These are phyloP conservation scores for Actinostola sp. DNA, from an alignment of 92 coral and sea anemone species.

Conservation along the genomic window DNA sequence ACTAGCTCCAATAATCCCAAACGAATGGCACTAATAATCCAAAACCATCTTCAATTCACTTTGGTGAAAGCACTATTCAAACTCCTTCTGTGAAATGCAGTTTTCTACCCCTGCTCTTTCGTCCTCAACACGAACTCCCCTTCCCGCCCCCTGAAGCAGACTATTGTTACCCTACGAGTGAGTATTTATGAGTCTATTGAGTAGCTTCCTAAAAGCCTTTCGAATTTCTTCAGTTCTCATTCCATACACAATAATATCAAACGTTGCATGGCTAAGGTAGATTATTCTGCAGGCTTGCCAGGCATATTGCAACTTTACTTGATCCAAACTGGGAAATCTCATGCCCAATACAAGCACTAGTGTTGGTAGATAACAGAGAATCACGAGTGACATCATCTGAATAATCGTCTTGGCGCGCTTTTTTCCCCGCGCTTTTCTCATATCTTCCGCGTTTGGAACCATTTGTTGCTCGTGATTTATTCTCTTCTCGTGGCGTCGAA, in stretches of 20 bases:
- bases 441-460: conserved; percentile 7
- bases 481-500: conserved; percentile 27
- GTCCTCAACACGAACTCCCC: too few species aligned
- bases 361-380: conserved; percentile 20
- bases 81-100: too few species aligned
- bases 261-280: conserved; percentile 1
- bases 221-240: conserved; percentile 6
- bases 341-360: too few species aligned
- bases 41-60: too few species aligned
- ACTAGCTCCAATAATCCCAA: too few species aligned
- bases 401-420: conserved; percentile 39
- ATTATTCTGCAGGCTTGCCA: conserved; percentile 18
- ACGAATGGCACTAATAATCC: too few species aligned
- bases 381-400: not conserved
- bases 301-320: conserved; percentile 5
- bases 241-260: conserved; percentile 11
- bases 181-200: too few species aligned
- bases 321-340: not conserved
- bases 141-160: too few species aligned
- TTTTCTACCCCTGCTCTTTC: too few species aligned
- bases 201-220: too few species aligned
- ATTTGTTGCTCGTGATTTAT: conserved; percentile 10
- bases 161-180: too few species aligned
- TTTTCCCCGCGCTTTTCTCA: conserved; percentile 27
- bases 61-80: too few species aligned